A percentile compares a stretch with the other conserved stretches of the same genome.
Conservation (phyloP, 1,140 invertebrate genomes). For the Temnothorax nylanderi region DNA sequence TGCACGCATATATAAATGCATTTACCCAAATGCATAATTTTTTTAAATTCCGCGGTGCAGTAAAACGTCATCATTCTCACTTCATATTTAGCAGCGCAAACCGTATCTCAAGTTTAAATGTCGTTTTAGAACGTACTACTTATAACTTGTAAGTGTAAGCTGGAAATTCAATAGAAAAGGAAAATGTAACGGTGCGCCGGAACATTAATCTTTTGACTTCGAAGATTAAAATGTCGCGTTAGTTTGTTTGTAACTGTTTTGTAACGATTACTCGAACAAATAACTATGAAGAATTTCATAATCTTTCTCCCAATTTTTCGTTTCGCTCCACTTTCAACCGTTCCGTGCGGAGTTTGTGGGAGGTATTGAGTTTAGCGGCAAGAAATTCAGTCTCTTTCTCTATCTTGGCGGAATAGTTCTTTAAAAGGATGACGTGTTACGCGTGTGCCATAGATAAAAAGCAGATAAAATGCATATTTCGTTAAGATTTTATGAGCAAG, state of each 20-base stretch:
- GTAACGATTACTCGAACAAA: not conserved
- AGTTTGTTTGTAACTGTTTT: not conserved
- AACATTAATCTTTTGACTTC: conserved; percentile 8
- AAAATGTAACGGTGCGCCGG: conserved; percentile 14
- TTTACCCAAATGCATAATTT: not conserved
- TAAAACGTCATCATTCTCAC: not conserved
- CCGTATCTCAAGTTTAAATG: not conserved
- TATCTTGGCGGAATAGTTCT: conserved; percentile 3
- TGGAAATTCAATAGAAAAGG: conserved; percentile 4
- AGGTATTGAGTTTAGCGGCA: conserved; percentile 31
- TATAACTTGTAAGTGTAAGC: not conserved
- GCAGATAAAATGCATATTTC: not conserved
- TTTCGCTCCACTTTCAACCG: not conserved
- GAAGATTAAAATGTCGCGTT: conserved; percentile 22
- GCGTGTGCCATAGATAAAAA: not conserved
- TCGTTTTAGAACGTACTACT: not conserved
- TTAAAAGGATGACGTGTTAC: conserved; percentile 29
- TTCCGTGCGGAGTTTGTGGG: conserved; percentile 15
- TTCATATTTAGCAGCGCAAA: conserved; percentile 10
- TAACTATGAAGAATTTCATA: not conserved
- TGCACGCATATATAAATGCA: not conserved
- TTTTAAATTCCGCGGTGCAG: not conserved
- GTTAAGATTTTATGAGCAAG: conserved; percentile 4
- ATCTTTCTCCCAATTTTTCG: not conserved
- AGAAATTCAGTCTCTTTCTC: conserved; percentile 16